Evolutionary conservation across 2,113 vertebrate species (phyloP).

Genomic region (Trachemys scripta): DNA sequence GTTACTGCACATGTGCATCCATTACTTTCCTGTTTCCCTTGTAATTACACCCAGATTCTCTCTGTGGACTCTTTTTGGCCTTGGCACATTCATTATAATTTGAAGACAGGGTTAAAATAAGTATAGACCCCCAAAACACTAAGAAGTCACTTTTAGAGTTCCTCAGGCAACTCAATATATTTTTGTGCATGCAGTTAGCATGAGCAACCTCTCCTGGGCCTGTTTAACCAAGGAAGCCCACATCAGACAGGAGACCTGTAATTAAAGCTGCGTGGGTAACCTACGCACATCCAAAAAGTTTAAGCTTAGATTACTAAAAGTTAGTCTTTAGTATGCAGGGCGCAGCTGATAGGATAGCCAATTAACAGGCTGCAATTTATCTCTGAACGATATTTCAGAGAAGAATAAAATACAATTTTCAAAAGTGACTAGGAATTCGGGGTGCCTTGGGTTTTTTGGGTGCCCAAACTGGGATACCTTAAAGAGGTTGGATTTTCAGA

Average conservation of each 20-base stretch:
- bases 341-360: background rate
- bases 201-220: background rate
- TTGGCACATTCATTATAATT: constrained; percentile 16
- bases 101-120: constrained; percentile 41
- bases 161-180: constrained; percentile 1
- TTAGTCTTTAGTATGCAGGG: background rate
- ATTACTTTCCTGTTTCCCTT: background rate
- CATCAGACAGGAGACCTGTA: fast-evolving
- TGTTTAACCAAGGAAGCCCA: background rate
- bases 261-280: background rate
- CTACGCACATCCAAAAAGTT: fast-evolving
- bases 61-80: background rate
- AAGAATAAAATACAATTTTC: background rate
- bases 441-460: background rate
- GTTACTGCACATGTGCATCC: background rate
- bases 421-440: background rate
- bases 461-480: background rate
- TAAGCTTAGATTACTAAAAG: background rate
- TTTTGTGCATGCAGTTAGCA: background rate
- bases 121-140: background rate
- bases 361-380: background rate
- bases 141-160: background rate
- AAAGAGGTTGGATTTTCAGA: background rate
- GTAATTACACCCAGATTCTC: constrained; percentile 14
- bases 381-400: fast-evolving